These are phyloP conservation scores for Salvelinus fontinalis DNA, from an alignment of 2,113 vertebrate species.

Conservation along the genomic window DNA sequence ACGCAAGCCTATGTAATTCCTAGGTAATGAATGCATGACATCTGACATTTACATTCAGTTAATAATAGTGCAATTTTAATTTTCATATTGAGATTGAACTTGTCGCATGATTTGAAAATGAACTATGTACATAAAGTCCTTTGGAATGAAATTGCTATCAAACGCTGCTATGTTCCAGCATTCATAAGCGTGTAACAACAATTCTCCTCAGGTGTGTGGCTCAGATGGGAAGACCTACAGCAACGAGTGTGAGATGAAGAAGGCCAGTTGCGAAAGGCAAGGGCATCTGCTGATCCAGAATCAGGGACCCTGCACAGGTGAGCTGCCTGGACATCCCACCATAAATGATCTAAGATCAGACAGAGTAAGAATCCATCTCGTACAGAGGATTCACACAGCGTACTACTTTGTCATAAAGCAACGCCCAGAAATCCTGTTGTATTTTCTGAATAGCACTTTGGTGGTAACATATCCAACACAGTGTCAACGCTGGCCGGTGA, in stretches of 20 bases:
- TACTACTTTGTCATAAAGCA: too few species aligned
- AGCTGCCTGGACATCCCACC: conserved; percentile 38
- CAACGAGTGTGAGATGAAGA: conserved; percentile 90
- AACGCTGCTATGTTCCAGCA: background rate
- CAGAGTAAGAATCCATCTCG: background rate
- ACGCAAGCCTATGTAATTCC: background rate
- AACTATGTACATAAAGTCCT: background rate
- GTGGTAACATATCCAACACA: too few species aligned
- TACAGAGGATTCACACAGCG: too few species aligned
- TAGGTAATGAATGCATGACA: background rate
- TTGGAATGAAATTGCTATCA: background rate
- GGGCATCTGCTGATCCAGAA: conserved; percentile 77
- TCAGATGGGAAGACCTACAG: conserved; percentile 84
- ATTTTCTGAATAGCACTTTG: too few species aligned
- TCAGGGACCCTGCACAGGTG: conserved; percentile 85
- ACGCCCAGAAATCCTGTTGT: too few species aligned
- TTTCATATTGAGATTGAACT: background rate
- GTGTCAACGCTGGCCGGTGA: too few species aligned
- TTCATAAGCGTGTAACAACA: background rate
- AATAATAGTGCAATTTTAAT: background rate
- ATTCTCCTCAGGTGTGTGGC: conserved; percentile 83
- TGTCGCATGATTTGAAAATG: too few species aligned
- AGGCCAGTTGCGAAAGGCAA: conserved; percentile 81
- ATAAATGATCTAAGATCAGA: background rate
- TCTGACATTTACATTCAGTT: background rate